A percentile compares a stretch with the other conserved stretches of the same genome.
Conservation (phyloP, 2,113 vertebrate species). For the Silurus asotus region DNA sequence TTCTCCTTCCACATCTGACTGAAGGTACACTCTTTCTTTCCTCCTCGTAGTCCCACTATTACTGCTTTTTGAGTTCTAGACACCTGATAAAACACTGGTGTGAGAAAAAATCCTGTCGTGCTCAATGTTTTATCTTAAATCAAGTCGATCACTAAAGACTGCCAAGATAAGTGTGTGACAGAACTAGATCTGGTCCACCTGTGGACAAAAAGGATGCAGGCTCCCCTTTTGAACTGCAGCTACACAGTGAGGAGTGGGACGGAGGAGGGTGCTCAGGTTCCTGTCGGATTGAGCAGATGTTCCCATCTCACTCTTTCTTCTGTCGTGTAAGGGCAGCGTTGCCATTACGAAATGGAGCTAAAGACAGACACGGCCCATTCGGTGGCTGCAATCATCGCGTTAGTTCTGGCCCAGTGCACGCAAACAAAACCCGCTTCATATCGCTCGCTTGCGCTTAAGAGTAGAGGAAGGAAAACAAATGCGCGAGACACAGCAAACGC, state of each 20-base stretch:
- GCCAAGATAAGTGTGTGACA: not conserved
- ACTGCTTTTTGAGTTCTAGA: not conserved
- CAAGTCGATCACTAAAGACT: not conserved
- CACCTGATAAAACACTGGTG: not conserved
- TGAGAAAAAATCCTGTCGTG: not conserved
- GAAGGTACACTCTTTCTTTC: not conserved
- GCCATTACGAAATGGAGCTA: slow-evolving; percentile 93
- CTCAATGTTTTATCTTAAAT: not conserved
- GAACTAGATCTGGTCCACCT: not conserved
- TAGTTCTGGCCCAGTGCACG: slow-evolving; percentile 97
- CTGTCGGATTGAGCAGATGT: slow-evolving; percentile 87
- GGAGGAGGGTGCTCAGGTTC: slow-evolving; percentile 33
- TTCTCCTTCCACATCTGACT: not conserved
- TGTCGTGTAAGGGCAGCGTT: slow-evolving; percentile 90
- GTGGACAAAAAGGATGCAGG: not conserved
- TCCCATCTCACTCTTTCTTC: slow-evolving; percentile 91
- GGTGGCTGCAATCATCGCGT: slow-evolving; percentile 94
- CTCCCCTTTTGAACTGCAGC: not conserved
- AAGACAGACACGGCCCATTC: slow-evolving; percentile 90
- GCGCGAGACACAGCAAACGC: slow-evolving; percentile 75
- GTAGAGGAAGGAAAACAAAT: slow-evolving; percentile 69
- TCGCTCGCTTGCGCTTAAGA: slow-evolving; percentile 89
- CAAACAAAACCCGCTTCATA: slow-evolving; percentile 95
- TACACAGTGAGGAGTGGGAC: not conserved
- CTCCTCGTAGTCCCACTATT: not conserved